These are phyloP conservation scores for Redunca redunca DNA, from an alignment of 2,113 vertebrate species.

Conservation along the genomic window DNA sequence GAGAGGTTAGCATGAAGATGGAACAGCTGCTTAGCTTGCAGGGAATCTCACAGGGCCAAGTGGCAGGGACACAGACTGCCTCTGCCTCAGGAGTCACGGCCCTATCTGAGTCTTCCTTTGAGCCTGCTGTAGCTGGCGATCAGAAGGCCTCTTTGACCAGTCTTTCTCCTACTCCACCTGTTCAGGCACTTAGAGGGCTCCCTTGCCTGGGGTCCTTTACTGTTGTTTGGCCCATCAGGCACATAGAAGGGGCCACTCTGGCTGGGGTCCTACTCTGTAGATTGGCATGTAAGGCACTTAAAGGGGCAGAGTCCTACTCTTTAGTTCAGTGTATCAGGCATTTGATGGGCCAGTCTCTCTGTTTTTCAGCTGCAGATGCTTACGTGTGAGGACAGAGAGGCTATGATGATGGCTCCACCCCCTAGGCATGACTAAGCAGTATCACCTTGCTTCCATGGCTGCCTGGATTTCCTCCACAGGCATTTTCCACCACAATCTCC, in stretches of 20 bases:
- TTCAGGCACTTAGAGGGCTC: neutral
- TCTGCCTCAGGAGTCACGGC: neutral
- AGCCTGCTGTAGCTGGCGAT: neutral
- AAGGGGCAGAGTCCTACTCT: neutral
- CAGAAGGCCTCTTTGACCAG: neutral
- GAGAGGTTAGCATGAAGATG: neutral
- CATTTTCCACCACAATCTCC: neutral
- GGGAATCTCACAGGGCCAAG: neutral
- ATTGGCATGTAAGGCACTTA: neutral
- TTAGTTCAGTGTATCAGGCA: neutral
- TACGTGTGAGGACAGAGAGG: neutral
- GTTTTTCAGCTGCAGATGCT: neutral
- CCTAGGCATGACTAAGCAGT: neutral
- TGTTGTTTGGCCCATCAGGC: neutral
- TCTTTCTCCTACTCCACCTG: neutral
- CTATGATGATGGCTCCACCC: neutral
- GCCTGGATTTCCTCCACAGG: neutral
- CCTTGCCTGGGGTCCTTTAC: neutral
- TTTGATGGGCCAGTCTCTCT: neutral
- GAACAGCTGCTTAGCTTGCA: neutral
- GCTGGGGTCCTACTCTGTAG: neutral
- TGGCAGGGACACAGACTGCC: neutral
- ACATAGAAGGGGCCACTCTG: neutral
- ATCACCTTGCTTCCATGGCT: neutral
- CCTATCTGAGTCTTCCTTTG: neutral